Conservation (phyloP, 2,113 vertebrate genomes). For the Ceyx margarethae region DNA sequence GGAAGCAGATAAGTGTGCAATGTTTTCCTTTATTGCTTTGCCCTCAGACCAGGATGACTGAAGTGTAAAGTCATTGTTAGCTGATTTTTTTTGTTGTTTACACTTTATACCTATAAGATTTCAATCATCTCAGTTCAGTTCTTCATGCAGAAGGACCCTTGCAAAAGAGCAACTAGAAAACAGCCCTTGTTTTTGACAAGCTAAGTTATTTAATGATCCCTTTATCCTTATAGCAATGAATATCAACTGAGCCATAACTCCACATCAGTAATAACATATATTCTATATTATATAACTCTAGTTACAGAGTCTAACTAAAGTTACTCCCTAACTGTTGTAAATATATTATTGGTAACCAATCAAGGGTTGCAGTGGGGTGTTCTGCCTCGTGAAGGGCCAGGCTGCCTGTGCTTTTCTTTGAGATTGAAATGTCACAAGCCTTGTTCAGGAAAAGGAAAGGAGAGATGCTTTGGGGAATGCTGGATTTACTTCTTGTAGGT, state of each 20-base stretch:
- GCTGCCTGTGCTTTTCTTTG: background rate
- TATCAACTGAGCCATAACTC: background rate
- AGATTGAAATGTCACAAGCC: background rate
- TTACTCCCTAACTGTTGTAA: background rate
- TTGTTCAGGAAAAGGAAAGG: background rate
- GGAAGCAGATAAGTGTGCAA: background rate
- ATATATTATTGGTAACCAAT: background rate
- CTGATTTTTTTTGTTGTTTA: background rate
- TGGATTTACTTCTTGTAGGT: background rate
- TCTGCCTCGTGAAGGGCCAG: background rate
- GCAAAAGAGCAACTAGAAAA: background rate
- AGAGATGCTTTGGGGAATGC: background rate
- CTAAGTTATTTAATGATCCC: background rate
- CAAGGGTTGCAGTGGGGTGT: background rate
- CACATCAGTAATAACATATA: background rate
- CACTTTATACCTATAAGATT: background rate
- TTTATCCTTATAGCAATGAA: background rate
- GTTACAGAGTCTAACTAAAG: background rate
- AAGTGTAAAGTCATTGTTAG: background rate
- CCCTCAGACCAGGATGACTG: background rate
- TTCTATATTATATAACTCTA: background rate
- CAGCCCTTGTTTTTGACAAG: background rate
- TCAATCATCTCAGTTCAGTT: background rate
- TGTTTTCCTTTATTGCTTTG: background rate
- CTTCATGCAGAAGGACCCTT: background rate